Evolutionary conservation across 2,113 vertebrate species (phyloP), one percentile per base, ranked within the genome.

Genomic region (Mugil cephalus): DNA sequence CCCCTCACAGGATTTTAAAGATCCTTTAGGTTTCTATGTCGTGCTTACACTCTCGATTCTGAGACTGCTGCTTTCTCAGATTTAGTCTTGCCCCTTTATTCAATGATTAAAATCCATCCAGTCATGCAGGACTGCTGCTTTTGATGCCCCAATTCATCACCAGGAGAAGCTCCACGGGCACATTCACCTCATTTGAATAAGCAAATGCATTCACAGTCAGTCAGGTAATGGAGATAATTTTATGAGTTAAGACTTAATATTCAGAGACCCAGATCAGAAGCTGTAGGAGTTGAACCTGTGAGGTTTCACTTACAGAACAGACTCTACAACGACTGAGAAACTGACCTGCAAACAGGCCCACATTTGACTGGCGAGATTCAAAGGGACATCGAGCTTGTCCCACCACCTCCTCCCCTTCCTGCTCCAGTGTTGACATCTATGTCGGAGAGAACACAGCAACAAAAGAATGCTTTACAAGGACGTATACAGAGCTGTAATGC

Each of bases 341-440:
- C 92, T 89, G 85, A 97, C 97, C 96, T 63, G 96, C 95, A n/a
- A 97, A 97, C 35, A 97, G 82, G 36, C 96, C 97, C 0, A 97
- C 95, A 6, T 95, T 95, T 90, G 96, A 95, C 83, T 98, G 97
- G 64, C 94, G 94, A 1, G 96, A 94, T 42, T 98, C 97, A 1
- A 97, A 98, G 53, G 97, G 97, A 65, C 97, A 97, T 0, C 96
- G 95, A 0, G 96, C 97, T 71, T 97, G 96, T 18, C 97, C 97
- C 2, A 95, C 94, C 82, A 97, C 83, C 73, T 98, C 97, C 61
- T 96, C 96, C 0, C 96, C 96, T 13, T 95, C 95, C 92, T 96
- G 96, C 58, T 94, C 93, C 90, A 98, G 93, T 2, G 91, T 94
- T 10, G 91, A 90, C 92, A 95, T 95, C 95, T 95, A 61, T 35